Evolutionary conservation across 2,888 invertebrate genomes (phyloP), one percentile per base, ranked within the genome.

Genomic region (Leptopterna dolabrata): DNA sequence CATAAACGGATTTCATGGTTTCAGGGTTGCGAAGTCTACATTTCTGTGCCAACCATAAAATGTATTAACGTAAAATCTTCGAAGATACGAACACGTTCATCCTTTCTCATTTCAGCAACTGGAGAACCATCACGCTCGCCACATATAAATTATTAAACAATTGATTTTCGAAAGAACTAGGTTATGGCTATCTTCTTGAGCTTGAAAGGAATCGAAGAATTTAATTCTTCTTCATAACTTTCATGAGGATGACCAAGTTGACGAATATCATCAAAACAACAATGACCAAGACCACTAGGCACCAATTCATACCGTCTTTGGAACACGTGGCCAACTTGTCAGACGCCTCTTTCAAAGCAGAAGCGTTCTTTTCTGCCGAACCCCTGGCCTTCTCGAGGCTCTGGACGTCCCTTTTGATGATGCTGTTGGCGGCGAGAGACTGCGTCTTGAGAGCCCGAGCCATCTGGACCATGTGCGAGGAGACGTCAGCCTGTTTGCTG

Each of bases 251-350:
- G n/a, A 73, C 76, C 85, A 85, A 47, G 24, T 47, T 47, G 24
- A 85, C 47, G 76, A 85, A 85, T 13, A 85, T 85, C 76, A 73
- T 73, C 14, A 85, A 45, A 14, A 85, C 85, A 13, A 47, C 73
- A 14, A 27, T 19, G 11, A 85, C 30, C 27, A 85, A 43, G n/a
- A 85, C 45, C 45, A 85, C 45, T 0, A 85, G 41, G 41, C 73
- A 55, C 73, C 85, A 85, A 29, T 85, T 85, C 47, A 27, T 73
- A 19, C 73, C 45, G n/a, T 76, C 45, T 85, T 55, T 85, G 0
- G 76, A 27, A 29, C 73, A 85, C 27, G 9, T 16, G 0, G 43
- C 76, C 27, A 85, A 13, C 1, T 45, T 71, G 3, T 27, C 47
- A 7, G 85, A 85, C 4, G 85, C 27, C 13, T 7, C 1, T 27